These are phyloP conservation scores for Stegana nigrithorax DNA, from an alignment of 2,888 invertebrate genomes.

Conservation along the genomic window DNA sequence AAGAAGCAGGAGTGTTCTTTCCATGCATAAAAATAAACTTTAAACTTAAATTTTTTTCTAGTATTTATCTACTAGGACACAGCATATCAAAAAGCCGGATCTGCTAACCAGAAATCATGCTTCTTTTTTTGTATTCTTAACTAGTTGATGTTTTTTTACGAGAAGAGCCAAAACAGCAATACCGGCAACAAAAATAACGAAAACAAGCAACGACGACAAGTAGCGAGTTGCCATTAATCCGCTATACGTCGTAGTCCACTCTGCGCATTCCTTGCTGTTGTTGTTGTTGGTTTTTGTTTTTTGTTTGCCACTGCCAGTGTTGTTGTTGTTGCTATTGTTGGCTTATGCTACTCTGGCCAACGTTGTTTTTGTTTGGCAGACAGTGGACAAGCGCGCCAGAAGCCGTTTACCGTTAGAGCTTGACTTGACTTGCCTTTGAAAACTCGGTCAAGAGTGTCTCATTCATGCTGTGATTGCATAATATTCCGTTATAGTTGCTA, in stretches of 20 bases:
- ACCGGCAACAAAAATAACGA: background rate
- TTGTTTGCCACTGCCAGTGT: no score
- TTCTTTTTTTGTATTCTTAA: no score
- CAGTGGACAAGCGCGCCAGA: background rate
- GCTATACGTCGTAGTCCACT: no score
- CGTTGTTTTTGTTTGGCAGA: no score
- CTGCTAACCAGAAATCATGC: no score
- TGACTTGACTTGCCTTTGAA: slow-evolving; percentile 47
- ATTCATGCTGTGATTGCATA: slow-evolving; percentile 65
- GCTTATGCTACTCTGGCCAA: background rate
- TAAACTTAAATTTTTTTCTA: no score
- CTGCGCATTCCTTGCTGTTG: background rate
- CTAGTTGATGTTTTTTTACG: no score
- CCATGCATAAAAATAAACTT: no score
- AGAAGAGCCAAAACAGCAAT: background rate
- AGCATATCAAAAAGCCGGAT: no score
- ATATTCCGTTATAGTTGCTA: slow-evolving; percentile 54
- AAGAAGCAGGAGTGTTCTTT: no score
- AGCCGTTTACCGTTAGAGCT: slow-evolving; percentile 49
- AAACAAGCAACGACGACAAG: background rate
- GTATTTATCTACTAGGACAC: no score
- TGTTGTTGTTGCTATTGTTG: background rate
- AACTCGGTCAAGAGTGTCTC: slow-evolving; percentile 67
- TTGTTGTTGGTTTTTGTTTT: background rate
- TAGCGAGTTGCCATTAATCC: no score